Percentiles rank a stretch among this genome's conserved stretches.
These are phyloP conservation scores for Zaprionus bogoriensis DNA, from an alignment of 2,888 invertebrate genomes.

Conservation along the genomic window DNA sequence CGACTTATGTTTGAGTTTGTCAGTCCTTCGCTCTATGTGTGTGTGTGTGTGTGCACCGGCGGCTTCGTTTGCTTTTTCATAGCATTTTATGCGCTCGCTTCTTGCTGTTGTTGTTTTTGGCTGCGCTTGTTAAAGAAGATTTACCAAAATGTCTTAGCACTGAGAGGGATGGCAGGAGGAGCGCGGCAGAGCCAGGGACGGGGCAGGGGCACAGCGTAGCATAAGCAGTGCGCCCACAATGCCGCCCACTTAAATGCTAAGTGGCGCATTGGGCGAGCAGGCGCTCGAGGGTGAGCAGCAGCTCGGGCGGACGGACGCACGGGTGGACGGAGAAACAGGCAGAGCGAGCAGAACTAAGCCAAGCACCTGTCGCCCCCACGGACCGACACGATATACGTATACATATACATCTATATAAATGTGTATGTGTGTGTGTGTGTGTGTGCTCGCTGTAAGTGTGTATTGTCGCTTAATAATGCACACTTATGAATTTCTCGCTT, in stretches of 20 bases:
- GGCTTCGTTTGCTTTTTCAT: conserved; percentile 75
- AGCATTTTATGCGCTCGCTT: conserved; percentile 67
- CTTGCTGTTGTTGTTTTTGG: conserved; percentile 47
- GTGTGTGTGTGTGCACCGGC: conserved; percentile 40
- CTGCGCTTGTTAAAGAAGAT: conserved; percentile 73
- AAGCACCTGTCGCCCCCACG: conserved; percentile 42
- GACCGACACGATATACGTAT: background rate
- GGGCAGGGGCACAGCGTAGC: background rate
- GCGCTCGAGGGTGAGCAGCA: background rate
- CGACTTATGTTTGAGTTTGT: conserved; percentile 41
- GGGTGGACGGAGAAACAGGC: background rate
- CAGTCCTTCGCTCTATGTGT: conserved; percentile 10
- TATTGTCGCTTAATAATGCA: conserved; percentile 57
- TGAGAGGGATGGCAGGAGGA: background rate
- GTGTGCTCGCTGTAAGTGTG: background rate
- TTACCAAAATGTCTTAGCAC: conserved; percentile 72
- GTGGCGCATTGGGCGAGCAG: conserved; percentile 65
- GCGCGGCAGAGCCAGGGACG: background rate
- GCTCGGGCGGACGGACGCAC: background rate
- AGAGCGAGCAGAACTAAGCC: conserved; percentile 2
- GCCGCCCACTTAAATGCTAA: conserved; percentile 77
- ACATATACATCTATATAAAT: background rate
- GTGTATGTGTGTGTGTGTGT: background rate
- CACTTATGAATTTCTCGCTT: conserved; percentile 43
- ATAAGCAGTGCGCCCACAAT: conserved; percentile 38